Conservation (phyloP, 2,888 invertebrate species). For the Tipula vernalis region DNA sequence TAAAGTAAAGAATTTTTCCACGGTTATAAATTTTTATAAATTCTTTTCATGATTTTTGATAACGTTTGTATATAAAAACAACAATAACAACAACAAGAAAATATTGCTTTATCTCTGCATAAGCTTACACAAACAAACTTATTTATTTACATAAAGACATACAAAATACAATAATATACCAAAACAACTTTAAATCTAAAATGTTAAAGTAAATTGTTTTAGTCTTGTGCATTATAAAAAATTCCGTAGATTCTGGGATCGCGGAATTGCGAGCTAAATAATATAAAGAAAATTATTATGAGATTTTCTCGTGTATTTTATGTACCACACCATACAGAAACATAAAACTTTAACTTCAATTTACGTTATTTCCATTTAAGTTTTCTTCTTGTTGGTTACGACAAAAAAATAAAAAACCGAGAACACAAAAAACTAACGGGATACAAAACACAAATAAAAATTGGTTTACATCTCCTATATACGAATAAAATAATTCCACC, state of each 20-base stretch:
- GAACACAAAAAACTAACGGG: background rate
- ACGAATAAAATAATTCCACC: background rate
- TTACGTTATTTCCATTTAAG: background rate
- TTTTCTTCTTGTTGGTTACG: background rate
- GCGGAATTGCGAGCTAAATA: background rate
- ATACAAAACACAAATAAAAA: background rate
- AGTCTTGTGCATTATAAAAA: background rate
- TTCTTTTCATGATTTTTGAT: background rate
- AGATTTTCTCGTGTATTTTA: background rate
- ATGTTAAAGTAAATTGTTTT: background rate
- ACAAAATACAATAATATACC: background rate
- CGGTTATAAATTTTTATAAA: background rate
- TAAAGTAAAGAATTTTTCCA: background rate
- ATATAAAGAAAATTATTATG: background rate
- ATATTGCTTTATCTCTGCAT: background rate
- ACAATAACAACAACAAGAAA: background rate
- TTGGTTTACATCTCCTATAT: background rate
- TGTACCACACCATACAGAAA: background rate
- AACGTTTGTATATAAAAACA: no score
- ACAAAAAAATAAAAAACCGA: background rate
- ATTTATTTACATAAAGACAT: background rate
- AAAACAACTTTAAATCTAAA: background rate
- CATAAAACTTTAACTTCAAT: background rate
- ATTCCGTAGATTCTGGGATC: background rate
- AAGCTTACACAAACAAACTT: background rate